A percentile compares a stretch with the other conserved stretches of the same genome.
Conservation (phyloP, 2,113 vertebrate genomes). For the Petrocephalus zakoni region DNA sequence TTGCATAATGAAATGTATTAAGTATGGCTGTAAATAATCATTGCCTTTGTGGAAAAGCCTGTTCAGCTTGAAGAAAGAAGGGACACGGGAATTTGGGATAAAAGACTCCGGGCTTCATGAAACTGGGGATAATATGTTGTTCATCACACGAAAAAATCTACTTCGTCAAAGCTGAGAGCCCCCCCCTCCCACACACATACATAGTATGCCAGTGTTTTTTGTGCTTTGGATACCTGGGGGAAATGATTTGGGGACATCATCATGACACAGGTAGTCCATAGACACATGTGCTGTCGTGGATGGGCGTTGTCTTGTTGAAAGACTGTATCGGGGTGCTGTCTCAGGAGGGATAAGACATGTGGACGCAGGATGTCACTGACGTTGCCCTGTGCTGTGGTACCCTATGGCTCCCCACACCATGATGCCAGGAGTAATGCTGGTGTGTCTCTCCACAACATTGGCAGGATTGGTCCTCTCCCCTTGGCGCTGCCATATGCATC, state of each 20-base stretch:
- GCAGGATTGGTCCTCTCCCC: too few relatives aligned
- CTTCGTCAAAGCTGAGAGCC: not conserved
- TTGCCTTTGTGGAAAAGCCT: not conserved
- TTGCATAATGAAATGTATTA: not conserved
- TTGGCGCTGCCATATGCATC: too few relatives aligned
- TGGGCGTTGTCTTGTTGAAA: too few relatives aligned
- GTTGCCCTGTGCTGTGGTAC: too few relatives aligned
- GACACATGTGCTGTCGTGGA: too few relatives aligned
- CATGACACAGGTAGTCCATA: too few relatives aligned
- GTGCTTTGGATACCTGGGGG: not conserved
- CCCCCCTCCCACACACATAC: not conserved
- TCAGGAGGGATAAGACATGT: too few relatives aligned
- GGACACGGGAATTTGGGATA: not conserved
- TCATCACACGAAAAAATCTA: not conserved
- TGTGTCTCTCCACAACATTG: too few relatives aligned
- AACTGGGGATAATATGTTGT: not conserved
- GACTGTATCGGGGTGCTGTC: too few relatives aligned
- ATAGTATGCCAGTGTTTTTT: not conserved
- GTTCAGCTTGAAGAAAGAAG: not conserved
- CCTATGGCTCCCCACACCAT: too few relatives aligned
- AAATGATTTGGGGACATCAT: not conserved
- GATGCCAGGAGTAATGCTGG: too few relatives aligned
- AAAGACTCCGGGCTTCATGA: not conserved
- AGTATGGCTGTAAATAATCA: not conserved
- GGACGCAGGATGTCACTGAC: too few relatives aligned